These are phyloP conservation scores for Melieria picta DNA, from an alignment of 2,888 invertebrate genomes.

Conservation along the genomic window DNA sequence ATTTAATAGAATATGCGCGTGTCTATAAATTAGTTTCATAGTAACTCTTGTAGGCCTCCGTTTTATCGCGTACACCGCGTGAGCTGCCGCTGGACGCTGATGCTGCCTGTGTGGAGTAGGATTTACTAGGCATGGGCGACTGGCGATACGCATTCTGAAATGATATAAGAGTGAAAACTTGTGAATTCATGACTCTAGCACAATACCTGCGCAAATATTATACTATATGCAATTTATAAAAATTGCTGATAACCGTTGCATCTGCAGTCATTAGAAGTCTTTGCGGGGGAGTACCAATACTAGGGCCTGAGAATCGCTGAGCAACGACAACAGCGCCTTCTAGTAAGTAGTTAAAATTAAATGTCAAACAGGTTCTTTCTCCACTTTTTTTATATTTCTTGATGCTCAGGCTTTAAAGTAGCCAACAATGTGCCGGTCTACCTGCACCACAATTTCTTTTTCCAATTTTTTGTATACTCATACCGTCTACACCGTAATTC, in stretches of 20 bases:
- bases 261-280: too few relatives aligned
- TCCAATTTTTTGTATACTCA: constrained; percentile 34
- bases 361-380: too few relatives aligned
- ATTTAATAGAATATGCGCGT: neutral
- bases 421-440: neutral
- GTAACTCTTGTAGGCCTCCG: constrained; percentile 60
- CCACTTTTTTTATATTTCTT: too few relatives aligned
- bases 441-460: constrained; percentile 30
- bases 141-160: constrained; percentile 54
- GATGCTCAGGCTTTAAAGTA: too few relatives aligned
- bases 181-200: too few relatives aligned
- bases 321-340: too few relatives aligned
- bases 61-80: constrained; percentile 53
- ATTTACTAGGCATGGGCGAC: constrained; percentile 35
- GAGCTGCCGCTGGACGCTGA: constrained; percentile 39
- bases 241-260: too few relatives aligned
- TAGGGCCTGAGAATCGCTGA: too few relatives aligned
- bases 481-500: constrained; percentile 35
- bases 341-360: too few relatives aligned
- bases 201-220: too few relatives aligned
- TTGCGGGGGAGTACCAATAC: too few relatives aligned
- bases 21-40: constrained; percentile 64
- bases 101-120: constrained; percentile 39
- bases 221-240: too few relatives aligned
- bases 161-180: constrained; percentile 15